Evolutionary conservation across 53 echinoderm and acorn worm species (phyloP).

Genomic region (Paracentrotus lividus): DNA sequence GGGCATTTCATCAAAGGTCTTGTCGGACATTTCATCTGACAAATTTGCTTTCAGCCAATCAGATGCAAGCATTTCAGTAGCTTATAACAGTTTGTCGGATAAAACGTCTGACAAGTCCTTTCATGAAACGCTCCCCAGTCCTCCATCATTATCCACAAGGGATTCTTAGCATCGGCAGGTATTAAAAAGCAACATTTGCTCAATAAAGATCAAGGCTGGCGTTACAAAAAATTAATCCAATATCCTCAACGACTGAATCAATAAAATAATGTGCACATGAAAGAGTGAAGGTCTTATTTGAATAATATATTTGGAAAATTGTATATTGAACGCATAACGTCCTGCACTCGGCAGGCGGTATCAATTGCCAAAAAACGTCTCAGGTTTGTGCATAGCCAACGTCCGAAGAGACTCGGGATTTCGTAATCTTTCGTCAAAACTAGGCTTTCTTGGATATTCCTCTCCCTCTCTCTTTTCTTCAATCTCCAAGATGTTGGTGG

Average conservation of each 20-base stretch:
- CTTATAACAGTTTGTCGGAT: no score
- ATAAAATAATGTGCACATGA: constrained; percentile 33
- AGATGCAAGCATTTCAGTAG: no score
- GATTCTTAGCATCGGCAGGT: background rate
- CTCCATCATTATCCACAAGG: background rate
- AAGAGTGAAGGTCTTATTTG: constrained; percentile 20
- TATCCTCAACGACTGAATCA: background rate
- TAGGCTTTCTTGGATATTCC: constrained; percentile 42
- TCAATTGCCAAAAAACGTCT: background rate
- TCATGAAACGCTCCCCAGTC: background rate
- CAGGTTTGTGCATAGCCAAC: background rate
- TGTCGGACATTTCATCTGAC: no score
- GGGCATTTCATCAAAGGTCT: no score
- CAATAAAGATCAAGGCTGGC: constrained; percentile 54
- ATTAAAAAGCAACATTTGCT: constrained; percentile 31
- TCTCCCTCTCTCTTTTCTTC: background rate
- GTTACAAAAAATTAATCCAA: background rate
- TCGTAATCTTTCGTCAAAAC: constrained; percentile 46
- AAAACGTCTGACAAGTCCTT: no score
- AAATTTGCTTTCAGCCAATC: no score
- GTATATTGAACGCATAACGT: background rate
- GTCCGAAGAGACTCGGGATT: background rate
- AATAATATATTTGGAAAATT: constrained; percentile 27
- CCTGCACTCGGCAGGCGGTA: background rate
- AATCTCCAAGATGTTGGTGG: background rate